Evolutionary conservation across 2,888 invertebrate species (phyloP), one percentile per base, ranked within the genome.

Genomic region (Euplexia lucipara): DNA sequence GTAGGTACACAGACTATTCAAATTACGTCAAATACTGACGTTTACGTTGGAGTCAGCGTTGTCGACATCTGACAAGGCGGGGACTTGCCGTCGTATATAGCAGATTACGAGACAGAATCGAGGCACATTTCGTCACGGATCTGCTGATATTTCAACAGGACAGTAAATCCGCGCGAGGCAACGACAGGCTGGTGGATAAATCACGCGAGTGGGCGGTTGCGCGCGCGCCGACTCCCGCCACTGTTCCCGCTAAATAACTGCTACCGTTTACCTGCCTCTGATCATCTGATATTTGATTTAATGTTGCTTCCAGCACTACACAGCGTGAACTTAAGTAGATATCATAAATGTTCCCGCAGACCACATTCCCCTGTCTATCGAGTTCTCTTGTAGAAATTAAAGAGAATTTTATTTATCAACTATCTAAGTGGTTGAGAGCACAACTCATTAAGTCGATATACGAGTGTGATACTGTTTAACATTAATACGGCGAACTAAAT

Each of bases 261-360:
- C 95, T 95, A 95, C 95, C 93, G 95, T 94, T 94, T 93, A 91
- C 94, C 88, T 92, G 91, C 90, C 89, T 85, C 89, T 89, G 94
- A 94, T 93, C 94, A 92, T 92, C 93, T 92, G 93, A 94, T 94
- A 93, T 90, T 90, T 93, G 94, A 94, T 93, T 93, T 94, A 94
- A 91, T 91, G 88, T 86, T 85, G 87, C 89, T 88, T 84, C 86
- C 84, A 86, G 87, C 86, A 82, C 83, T 83, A 82, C 84, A 63
- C 83, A 82, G 81, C 81, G 62, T 82, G 81, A 83, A 85, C 75
- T 79, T 82, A 79, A 85, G 79, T 84, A 78, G 83, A 82, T 84
- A 82, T 80, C 81, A 80, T 78, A 81, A 81, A 80, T 75, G 75
- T 78, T 72, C 57, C 51, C 14, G 45, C 53, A 41, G 79, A 70